Percentiles rank a stretch among this genome's conserved stretches.
Evolutionary conservation across 2,113 vertebrate genomes (phyloP).

Genomic region (Platycercus adscitus): DNA sequence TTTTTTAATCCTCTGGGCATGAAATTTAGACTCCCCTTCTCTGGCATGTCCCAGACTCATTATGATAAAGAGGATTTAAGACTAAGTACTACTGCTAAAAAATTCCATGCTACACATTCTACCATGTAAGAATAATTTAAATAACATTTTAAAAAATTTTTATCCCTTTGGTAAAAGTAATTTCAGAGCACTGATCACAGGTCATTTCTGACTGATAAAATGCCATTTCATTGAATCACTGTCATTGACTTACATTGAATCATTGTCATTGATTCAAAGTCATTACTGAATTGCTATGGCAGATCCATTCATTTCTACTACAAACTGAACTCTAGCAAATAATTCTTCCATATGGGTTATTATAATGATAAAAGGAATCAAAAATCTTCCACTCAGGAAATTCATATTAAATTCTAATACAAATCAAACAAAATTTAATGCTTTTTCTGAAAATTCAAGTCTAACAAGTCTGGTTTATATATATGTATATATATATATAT

Average conservation of each 20-base stretch:
- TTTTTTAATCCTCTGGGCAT: not conserved
- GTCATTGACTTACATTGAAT: not conserved
- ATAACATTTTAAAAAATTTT: not conserved
- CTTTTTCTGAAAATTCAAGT: not conserved
- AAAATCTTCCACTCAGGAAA: not conserved
- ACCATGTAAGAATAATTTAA: not conserved
- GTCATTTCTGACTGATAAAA: not conserved
- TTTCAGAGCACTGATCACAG: not conserved
- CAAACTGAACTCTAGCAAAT: not conserved
- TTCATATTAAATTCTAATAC: not conserved
- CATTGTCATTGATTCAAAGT: not conserved
- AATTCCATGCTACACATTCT: fast-evolving
- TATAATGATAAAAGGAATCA: not conserved
- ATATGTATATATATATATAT: fast-evolving
- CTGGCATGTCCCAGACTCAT: not conserved
- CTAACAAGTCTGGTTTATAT: not conserved
- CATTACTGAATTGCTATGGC: not conserved
- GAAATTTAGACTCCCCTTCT: not conserved
- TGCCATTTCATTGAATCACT: not conserved
- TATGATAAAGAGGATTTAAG: not conserved
- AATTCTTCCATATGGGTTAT: not conserved
- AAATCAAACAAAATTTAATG: not conserved
- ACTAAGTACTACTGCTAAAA: not conserved
- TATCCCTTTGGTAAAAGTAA: not conserved
- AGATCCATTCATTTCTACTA: not conserved